A percentile compares a stretch with the other conserved stretches of the same genome.
Conservation (phyloP, 1,140 invertebrate genomes). For the Drosophila auraria region DNA sequence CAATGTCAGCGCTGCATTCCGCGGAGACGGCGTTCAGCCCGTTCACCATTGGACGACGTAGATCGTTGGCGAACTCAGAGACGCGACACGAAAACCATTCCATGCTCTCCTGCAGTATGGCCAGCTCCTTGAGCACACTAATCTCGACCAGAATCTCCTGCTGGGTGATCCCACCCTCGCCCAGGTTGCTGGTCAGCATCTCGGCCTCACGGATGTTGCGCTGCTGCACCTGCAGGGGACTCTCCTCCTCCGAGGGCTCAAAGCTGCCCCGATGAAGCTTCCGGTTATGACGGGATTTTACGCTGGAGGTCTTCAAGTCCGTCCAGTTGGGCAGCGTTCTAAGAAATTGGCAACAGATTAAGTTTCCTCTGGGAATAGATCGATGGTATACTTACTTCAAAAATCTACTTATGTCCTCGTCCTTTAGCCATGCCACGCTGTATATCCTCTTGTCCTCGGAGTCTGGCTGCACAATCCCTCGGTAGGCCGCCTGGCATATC, state of each 20-base stretch:
- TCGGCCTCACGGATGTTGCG: slow-evolving; percentile 95
- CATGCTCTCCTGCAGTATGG: slow-evolving; percentile 96
- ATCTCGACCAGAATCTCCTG: slow-evolving; percentile 93
- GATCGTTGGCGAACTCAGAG: slow-evolving; percentile 86
- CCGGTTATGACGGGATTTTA: slow-evolving; percentile 79
- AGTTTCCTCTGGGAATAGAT: background rate
- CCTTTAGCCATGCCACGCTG: slow-evolving; percentile 96
- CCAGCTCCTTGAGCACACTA: slow-evolving; percentile 91
- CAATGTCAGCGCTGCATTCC: slow-evolving; percentile 62
- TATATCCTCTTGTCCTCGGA: slow-evolving; percentile 92
- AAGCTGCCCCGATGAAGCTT: slow-evolving; percentile 76
- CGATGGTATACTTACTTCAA: slow-evolving; percentile 87
- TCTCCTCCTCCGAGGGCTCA: slow-evolving; percentile 88
- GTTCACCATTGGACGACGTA: slow-evolving; percentile 84
- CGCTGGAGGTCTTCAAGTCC: slow-evolving; percentile 88
- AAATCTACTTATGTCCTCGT: slow-evolving; percentile 97
- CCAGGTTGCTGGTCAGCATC: slow-evolving; percentile 94
- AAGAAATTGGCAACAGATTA: slow-evolving; percentile 3
- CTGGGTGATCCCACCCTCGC: slow-evolving; percentile 93
- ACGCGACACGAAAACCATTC: slow-evolving; percentile 90
- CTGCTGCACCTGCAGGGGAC: slow-evolving; percentile 91
- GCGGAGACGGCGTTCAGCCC: slow-evolving; percentile 57
- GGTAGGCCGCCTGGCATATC: slow-evolving; percentile 91
- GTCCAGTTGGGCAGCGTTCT: slow-evolving; percentile 94
- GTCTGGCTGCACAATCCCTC: slow-evolving; percentile 92